Conservation (phyloP, 2,888 invertebrate genomes). For the Tricholauxania praeusta region DNA sequence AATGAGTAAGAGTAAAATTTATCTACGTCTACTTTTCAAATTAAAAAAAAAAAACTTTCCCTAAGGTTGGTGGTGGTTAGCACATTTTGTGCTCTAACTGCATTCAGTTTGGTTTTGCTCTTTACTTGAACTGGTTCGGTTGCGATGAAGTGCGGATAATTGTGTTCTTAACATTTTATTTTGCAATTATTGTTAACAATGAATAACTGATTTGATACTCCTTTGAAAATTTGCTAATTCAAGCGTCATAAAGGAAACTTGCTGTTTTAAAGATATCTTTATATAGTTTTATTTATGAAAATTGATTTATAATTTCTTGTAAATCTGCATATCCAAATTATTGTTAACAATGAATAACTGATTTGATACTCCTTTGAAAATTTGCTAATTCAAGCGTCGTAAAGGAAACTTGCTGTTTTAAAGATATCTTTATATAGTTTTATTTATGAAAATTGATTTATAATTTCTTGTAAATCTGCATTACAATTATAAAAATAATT, state of each 20-base stretch:
- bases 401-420: not conserved
- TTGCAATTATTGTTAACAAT: not conserved
- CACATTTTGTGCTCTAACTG: slow-evolving; percentile 5
- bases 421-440: not conserved
- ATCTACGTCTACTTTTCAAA: too few species aligned
- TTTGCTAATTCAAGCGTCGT: slow-evolving; percentile 7
- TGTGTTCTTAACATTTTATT: slow-evolving; percentile 3
- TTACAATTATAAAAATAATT: not conserved
- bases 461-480: not conserved
- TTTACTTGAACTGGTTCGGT: not conserved
- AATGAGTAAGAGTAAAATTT: too few species aligned
- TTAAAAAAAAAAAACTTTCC: too few species aligned
- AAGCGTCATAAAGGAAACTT: not conserved
- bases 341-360: slow-evolving; percentile 8
- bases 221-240: not conserved
- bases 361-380: slow-evolving; percentile 1
- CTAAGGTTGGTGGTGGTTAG: slow-evolving; percentile 14
- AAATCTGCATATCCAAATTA: too few species aligned
- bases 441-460: not conserved
- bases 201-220: slow-evolving; percentile 6
- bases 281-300: not conserved
- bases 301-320: not conserved
- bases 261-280: not conserved
- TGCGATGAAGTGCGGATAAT: not conserved
- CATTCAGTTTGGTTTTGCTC: slow-evolving; percentile 18